These are phyloP conservation scores for Premnoplex brunnescens DNA, from an alignment of 2,797 vertebrate species.

Conservation along the genomic window DNA sequence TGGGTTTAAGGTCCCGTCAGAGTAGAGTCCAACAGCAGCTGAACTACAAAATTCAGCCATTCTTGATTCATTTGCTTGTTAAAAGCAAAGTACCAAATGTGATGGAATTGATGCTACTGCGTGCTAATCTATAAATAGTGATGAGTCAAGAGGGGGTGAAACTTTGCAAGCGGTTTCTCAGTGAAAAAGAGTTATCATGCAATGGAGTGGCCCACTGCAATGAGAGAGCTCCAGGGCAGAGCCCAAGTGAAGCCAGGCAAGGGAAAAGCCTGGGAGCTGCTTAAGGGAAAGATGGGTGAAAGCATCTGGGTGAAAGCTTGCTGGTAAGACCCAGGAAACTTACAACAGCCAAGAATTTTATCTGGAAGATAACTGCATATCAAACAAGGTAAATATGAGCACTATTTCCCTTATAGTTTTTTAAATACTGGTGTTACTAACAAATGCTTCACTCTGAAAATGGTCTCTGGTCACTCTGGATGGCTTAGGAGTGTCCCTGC, in stretches of 20 bases:
- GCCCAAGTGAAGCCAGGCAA: accelerated
- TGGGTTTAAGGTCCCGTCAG: not conserved
- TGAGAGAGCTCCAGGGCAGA: not conserved
- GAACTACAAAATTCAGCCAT: not conserved
- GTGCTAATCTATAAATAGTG: slow-evolving; percentile 16
- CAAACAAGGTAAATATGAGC: not conserved
- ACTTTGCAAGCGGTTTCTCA: not conserved
- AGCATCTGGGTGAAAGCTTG: not conserved
- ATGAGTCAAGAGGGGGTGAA: slow-evolving; percentile 8
- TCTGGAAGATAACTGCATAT: not conserved
- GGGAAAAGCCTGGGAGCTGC: not conserved
- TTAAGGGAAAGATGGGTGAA: not conserved
- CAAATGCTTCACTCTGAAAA: not conserved
- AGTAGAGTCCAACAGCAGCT: not conserved
- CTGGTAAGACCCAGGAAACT: not conserved
- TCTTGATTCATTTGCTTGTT: not conserved
- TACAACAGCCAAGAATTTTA: not conserved
- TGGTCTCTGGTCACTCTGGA: not conserved
- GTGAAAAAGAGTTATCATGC: not conserved
- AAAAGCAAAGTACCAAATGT: slow-evolving; percentile 20
- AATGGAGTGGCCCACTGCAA: not conserved
- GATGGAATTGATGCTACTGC: not conserved
- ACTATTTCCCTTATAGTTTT: not conserved
- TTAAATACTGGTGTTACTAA: not conserved
- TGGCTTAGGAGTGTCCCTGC: not conserved